Percentiles rank a stretch among this genome's conserved stretches.
phyloP scores from a whole-genome alignment of 2,113 vertebrate species.

The Lethenteron reissneri region DNA sequence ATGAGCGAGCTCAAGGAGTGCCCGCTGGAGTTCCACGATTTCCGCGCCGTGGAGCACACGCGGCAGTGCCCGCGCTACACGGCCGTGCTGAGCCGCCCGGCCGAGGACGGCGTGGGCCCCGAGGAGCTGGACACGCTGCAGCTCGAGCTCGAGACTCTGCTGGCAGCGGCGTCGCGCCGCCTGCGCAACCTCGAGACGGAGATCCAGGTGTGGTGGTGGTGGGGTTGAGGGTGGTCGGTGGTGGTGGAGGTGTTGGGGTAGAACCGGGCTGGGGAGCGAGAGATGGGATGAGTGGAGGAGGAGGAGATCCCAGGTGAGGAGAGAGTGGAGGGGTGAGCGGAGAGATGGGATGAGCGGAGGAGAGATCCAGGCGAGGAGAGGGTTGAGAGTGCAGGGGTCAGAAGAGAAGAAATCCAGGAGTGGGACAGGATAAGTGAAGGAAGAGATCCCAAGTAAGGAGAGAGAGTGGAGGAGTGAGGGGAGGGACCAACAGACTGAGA shows the following conservation, averaged over 20 bases:
- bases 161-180: constrained; percentile 73
- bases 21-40: constrained; percentile 89
- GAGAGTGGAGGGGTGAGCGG: not conserved
- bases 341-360: not conserved
- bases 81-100: constrained; percentile 67
- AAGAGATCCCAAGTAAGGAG: not conserved
- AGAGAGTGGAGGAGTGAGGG: not conserved
- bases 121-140: constrained; percentile 92
- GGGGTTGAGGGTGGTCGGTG: not conserved
- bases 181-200: constrained; percentile 77
- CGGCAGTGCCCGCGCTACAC: constrained; percentile 90
- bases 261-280: not conserved
- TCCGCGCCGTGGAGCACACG: constrained; percentile 84
- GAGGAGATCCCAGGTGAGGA: not conserved
- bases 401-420: not conserved
- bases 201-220: constrained; percentile 44
- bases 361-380: not conserved
- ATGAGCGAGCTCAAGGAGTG: constrained; percentile 98
- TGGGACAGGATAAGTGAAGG: not conserved
- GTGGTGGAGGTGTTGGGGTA: not conserved
- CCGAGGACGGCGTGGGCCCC: constrained; percentile 89
- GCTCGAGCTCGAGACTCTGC: constrained; percentile 78
- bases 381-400: not conserved
- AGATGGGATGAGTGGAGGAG: not conserved
- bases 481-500: not conserved